These are phyloP conservation scores for Thecophora atra DNA, from an alignment of 2,888 invertebrate genomes.

Conservation along the genomic window DNA sequence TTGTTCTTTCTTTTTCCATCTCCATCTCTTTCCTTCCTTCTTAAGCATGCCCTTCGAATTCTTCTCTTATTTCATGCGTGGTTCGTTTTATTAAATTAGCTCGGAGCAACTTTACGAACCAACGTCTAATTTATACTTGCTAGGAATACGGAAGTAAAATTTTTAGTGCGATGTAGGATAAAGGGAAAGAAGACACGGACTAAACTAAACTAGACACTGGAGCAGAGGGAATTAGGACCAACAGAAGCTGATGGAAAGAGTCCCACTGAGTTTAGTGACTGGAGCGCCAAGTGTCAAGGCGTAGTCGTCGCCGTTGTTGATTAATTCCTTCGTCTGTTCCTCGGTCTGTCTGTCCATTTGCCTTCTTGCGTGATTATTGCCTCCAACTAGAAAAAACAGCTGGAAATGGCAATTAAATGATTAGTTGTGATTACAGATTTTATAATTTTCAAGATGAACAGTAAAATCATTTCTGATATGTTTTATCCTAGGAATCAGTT, in stretches of 20 bases:
- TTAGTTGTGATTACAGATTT: conserved; percentile 15
- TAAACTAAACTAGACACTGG: background rate
- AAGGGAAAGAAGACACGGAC: background rate
- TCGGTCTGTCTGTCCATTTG: background rate
- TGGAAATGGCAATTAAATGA: conserved; percentile 21
- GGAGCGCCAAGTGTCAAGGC: too few species aligned
- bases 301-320: background rate
- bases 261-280: background rate
- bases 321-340: background rate
- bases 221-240: background rate
- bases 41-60: conserved; percentile 31
- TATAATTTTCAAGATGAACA: background rate
- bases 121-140: conserved; percentile 29
- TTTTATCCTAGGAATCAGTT: background rate
- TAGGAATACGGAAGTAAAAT: conserved; percentile 33
- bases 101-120: conserved; percentile 16
- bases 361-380: too few species aligned
- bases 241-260: background rate
- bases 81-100: conserved; percentile 33
- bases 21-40: background rate
- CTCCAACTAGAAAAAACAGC: conserved; percentile 8
- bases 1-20: too few species aligned
- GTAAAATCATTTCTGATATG: conserved; percentile 7
- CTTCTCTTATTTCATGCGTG: conserved; percentile 33
- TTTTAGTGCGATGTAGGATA: conserved; percentile 13